Base-by-base conservation (phyloP, 2,888 invertebrate genomes). In the Oscheius sp. region DNA sequence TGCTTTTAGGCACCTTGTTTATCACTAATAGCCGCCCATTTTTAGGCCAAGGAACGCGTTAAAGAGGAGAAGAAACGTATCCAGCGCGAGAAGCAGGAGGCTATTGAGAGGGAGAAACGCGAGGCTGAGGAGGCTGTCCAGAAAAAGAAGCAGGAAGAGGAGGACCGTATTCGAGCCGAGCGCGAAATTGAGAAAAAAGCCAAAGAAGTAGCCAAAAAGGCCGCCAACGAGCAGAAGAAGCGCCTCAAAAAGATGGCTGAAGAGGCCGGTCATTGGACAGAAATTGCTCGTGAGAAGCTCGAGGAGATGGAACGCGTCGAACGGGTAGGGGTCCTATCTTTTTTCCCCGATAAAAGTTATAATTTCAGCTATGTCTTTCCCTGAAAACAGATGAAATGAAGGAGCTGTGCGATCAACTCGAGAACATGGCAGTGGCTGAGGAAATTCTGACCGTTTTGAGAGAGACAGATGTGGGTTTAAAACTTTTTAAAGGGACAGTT, bases 191-290 rank as follows among this genome's bases (percentile, higher is more conserved):
- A 81, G 59, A 89, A 90, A 75, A 88, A 86, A 32, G 83, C 88
- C 70, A 89, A 76, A 86, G 89, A 82, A 88, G 89, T 78, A 82
- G 89, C 78, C 81, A 87, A 80, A 62, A 82, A 89, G 55, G 86
- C 93, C 71, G 94, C 13, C 53, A 94, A 96, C 87, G 93, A 92
- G 21, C 92, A 93, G 83, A 96, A 95, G 90, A 95, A 94, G 89
- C 93, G 93, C 51, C 90, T 96, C 50, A 94, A 95, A 84, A 95
- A 94, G 88, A 95, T 79, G 58, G 79, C 82, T 5, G 79, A 80
- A 5, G 70, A 75, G 48, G 78, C 75, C 5, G 76, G 80, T 10
- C 77, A 85, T 48, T 88, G 87, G 87, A 78, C 81, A 13, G 83
- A 83, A 37, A 80, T 82, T 66, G 51, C 76, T 10, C 66, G 78